These are phyloP conservation scores for Caenorhabditis panamensis DNA, from an alignment of 2,888 invertebrate genomes.

Conservation along the genomic window DNA sequence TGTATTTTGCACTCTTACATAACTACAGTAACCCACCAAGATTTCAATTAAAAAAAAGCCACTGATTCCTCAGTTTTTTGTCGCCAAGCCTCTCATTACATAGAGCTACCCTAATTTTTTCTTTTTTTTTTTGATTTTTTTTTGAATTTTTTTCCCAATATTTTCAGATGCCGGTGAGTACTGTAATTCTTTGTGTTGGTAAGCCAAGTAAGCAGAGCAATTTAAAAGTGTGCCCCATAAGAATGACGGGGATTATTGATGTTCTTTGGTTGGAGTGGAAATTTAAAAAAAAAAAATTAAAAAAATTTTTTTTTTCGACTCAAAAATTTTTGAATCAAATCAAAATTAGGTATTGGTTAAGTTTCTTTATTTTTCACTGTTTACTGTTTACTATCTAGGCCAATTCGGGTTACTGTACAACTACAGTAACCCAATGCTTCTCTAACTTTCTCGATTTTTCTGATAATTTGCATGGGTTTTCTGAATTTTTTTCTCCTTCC, in stretches of 20 bases:
- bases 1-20: neutral
- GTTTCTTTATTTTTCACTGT: too few species aligned
- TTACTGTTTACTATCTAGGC: too few species aligned
- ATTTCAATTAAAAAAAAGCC: too few species aligned
- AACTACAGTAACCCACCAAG: neutral
- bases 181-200: slow-evolving; percentile 25
- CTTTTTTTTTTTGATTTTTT: too few species aligned
- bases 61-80: too few species aligned
- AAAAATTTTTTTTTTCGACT: neutral
- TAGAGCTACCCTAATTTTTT: too few species aligned
- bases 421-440: too few species aligned
- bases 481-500: neutral
- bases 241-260: slow-evolving; percentile 55
- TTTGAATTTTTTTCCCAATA: slow-evolving; percentile 10
- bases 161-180: slow-evolving; percentile 65
- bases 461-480: slow-evolving; percentile 9
- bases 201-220: slow-evolving; percentile 18
- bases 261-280: slow-evolving; percentile 3
- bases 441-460: neutral
- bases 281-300: too few species aligned
- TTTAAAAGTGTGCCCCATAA: slow-evolving; percentile 52
- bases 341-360: too few species aligned
- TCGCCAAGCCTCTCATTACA: too few species aligned
- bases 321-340: too few species aligned
- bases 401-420: too few species aligned